Evolutionary conservation across 1,140 invertebrate genomes (phyloP).

Genomic region (Ladona fulva): DNA sequence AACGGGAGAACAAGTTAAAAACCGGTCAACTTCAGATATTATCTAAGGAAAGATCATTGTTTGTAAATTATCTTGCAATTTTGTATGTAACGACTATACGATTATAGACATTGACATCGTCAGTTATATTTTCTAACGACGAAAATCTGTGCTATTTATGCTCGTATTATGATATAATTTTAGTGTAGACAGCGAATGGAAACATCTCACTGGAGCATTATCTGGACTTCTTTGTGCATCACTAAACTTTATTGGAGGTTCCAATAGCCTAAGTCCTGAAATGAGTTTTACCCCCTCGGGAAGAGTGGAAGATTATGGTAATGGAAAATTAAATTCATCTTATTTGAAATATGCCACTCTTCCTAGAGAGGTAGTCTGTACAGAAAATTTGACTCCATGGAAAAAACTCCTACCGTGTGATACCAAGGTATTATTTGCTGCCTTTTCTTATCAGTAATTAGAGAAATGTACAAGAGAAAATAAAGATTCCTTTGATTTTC

Average conservation of each 20-base stretch:
- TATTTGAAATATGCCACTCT: constrained; percentile 74
- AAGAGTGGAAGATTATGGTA: constrained; percentile 33
- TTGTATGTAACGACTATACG: too few species aligned
- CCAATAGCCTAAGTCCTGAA: constrained; percentile 75
- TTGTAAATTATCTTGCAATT: too few species aligned
- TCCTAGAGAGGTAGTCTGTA: constrained; percentile 93
- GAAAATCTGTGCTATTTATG: too few species aligned
- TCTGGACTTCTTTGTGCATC: constrained; percentile 93
- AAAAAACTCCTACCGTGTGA: constrained; percentile 93
- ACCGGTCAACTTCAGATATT: too few species aligned
- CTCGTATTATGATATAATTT: neutral
- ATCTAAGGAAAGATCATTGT: too few species aligned
- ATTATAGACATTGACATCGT: too few species aligned
- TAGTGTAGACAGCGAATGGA: constrained; percentile 74
- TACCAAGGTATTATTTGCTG: constrained; percentile 46
- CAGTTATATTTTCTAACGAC: too few species aligned
- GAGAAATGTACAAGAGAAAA: too few species aligned
- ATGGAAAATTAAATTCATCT: constrained; percentile 41
- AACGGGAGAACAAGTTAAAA: too few species aligned
- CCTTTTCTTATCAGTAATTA: neutral
- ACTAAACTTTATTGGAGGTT: constrained; percentile 87
- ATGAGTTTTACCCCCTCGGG: constrained; percentile 73
- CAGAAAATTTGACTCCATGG: constrained; percentile 97
- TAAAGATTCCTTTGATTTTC: constrained; percentile 28
- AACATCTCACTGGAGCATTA: constrained; percentile 74